Percentiles rank a stretch among this genome's conserved stretches.
These are phyloP conservation scores for Takifugu ocellatus DNA, from an alignment of 2,797 vertebrate species.

Conservation along the genomic window DNA sequence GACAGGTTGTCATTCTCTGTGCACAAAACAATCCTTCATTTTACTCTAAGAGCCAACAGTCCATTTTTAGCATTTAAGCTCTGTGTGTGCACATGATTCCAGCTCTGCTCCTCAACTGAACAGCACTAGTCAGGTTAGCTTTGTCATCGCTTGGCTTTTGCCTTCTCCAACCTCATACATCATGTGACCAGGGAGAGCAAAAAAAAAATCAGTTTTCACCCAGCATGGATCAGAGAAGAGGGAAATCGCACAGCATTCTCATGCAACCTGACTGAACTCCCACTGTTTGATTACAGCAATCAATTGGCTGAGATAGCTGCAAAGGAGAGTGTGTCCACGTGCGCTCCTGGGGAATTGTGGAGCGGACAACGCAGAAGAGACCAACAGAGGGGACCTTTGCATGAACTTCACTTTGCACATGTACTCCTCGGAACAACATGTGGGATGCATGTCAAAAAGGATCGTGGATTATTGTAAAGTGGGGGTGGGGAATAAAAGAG, in stretches of 20 bases:
- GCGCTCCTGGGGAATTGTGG: slow-evolving; percentile 23
- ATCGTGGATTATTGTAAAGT: slow-evolving; percentile 32
- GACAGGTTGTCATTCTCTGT: too few species aligned
- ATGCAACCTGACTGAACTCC: slow-evolving; percentile 20
- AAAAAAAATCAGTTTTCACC: slow-evolving; percentile 33
- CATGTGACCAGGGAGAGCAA: slow-evolving; percentile 27
- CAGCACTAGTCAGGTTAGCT: too few species aligned
- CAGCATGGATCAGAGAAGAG: slow-evolving; percentile 36
- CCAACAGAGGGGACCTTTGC: slow-evolving; percentile 45
- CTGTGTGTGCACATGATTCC: not conserved
- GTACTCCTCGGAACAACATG: slow-evolving; percentile 45
- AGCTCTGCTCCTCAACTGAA: not conserved
- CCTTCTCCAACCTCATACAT: slow-evolving; percentile 30
- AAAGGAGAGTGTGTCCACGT: slow-evolving; percentile 9
- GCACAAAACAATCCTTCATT: too few species aligned
- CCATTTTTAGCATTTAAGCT: slow-evolving; percentile 9
- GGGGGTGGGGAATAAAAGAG: slow-evolving; percentile 23
- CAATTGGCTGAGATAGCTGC: slow-evolving; percentile 30
- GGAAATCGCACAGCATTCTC: slow-evolving; percentile 42
- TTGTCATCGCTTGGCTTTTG: slow-evolving; percentile 11
- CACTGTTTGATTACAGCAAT: slow-evolving; percentile 60
- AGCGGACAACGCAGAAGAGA: slow-evolving; percentile 50
- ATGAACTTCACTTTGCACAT: slow-evolving; percentile 38
- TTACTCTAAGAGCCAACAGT: not conserved
- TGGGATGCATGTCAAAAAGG: slow-evolving; percentile 48